A percentile compares a stretch with the other conserved stretches of the same genome.
These are phyloP conservation scores for Listrodromus nycthemerus DNA, from an alignment of 2,888 invertebrate species.

Conservation along the genomic window DNA sequence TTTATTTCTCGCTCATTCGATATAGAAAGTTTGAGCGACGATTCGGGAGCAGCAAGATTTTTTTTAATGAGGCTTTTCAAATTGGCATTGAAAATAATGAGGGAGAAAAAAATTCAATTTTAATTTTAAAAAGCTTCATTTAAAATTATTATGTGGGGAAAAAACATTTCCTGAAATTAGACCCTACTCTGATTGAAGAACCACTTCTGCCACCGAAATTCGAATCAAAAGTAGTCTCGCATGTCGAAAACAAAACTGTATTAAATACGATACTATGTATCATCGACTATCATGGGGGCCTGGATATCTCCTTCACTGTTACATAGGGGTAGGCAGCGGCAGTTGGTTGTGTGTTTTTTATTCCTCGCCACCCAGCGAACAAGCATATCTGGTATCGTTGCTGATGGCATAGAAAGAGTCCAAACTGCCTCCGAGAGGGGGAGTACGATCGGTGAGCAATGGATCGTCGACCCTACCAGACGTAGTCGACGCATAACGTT, in stretches of 20 bases:
- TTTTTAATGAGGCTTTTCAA: not conserved
- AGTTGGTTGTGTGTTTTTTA: conserved; percentile 39
- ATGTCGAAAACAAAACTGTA: conserved; percentile 38
- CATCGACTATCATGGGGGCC: conserved; percentile 32
- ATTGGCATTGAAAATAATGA: too few species aligned
- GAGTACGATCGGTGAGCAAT: conserved; percentile 75
- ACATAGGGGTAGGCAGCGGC: conserved; percentile 59
- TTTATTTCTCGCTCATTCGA: conserved; percentile 28
- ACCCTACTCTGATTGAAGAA: not conserved
- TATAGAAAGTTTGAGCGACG: not conserved
- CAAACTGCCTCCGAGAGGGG: conserved; percentile 66
- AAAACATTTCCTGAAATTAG: not conserved
- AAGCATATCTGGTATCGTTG: conserved; percentile 50
- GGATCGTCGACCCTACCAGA: conserved; percentile 78
- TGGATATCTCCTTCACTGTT: conserved; percentile 47
- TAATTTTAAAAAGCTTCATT: not conserved
- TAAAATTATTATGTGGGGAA: not conserved
- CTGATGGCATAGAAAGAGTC: conserved; percentile 44
- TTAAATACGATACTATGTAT: conserved; percentile 44
- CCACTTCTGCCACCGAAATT: not conserved
- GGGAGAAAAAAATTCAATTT: too few species aligned
- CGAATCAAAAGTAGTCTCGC: conserved; percentile 40
- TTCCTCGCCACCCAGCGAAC: conserved; percentile 44
- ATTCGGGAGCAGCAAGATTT: not conserved
- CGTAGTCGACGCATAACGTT: conserved; percentile 77